These are phyloP conservation scores for Indri indri DNA, from an alignment of 2,113 vertebrate genomes.

Conservation along the genomic window DNA sequence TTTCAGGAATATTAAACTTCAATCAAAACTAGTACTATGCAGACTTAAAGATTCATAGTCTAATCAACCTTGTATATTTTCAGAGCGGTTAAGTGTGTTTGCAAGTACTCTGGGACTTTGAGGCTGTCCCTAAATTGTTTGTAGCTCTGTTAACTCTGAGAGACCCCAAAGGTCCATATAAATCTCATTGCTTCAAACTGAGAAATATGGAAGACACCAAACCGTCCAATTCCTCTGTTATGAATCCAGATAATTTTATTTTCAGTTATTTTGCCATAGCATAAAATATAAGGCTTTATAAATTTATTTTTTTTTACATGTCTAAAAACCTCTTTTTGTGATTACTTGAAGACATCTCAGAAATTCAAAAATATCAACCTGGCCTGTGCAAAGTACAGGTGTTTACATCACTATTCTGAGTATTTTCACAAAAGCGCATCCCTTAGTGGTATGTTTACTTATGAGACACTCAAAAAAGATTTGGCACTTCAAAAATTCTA, in stretches of 20 bases:
- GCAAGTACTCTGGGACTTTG: slow-evolving; percentile 22
- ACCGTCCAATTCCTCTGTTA: not conserved
- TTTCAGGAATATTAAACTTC: not conserved
- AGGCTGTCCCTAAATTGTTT: not conserved
- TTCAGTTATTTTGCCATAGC: not conserved
- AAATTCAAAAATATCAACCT: not conserved
- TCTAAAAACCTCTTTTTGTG: not conserved
- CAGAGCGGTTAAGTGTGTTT: not conserved
- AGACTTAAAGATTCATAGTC: not conserved
- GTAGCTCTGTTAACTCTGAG: not conserved
- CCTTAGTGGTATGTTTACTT: not conserved
- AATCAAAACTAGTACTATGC: not conserved
- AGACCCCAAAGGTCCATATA: not conserved
- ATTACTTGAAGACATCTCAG: slow-evolving; percentile 50
- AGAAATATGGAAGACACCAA: not conserved
- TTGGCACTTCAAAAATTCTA: slow-evolving; percentile 32
- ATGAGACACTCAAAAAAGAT: slow-evolving; percentile 19
- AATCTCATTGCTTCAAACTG: not conserved
- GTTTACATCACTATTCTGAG: not conserved
- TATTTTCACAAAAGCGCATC: not conserved
- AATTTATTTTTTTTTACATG: not conserved
- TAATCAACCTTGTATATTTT: not conserved
- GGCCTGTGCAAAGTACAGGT: not conserved
- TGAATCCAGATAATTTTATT: slow-evolving; percentile 40
- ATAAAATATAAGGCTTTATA: slow-evolving; percentile 27